phyloP scores from a whole-genome alignment of 2,797 vertebrate genomes.

The Manis crassicaudata region DNA sequence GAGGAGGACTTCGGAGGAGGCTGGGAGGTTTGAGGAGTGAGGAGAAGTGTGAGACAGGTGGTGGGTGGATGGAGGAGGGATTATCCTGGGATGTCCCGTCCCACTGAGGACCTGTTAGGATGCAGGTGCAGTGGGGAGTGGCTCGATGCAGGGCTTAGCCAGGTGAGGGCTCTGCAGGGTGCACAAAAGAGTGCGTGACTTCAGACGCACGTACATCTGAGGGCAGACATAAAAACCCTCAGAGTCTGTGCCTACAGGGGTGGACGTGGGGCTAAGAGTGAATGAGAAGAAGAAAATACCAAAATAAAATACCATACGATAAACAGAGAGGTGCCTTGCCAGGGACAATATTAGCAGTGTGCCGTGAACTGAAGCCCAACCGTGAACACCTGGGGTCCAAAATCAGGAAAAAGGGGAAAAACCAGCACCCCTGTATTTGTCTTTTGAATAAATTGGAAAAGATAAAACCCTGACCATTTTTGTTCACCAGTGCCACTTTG shows the following conservation, averaged over 20 bases:
- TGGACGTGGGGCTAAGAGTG: background rate
- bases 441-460: background rate
- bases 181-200: accelerated
- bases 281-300: background rate
- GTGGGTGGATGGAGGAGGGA: accelerated
- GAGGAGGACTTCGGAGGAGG: background rate
- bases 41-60: background rate
- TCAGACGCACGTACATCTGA: accelerated
- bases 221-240: background rate
- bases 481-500: background rate
- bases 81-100: background rate
- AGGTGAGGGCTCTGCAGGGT: background rate
- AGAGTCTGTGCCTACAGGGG: background rate
- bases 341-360: accelerated
- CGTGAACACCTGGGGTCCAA: background rate
- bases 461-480: accelerated
- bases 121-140: accelerated
- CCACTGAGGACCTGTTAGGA: background rate
- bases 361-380: background rate
- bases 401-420: accelerated
- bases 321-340: background rate
- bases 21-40: accelerated
- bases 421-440: accelerated
- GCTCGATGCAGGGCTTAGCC: too few species aligned
- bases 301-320: too few species aligned